Evolutionary conservation across 2,797 vertebrate species (phyloP).

Genomic region (Microctenopoma steveboyesi): DNA sequence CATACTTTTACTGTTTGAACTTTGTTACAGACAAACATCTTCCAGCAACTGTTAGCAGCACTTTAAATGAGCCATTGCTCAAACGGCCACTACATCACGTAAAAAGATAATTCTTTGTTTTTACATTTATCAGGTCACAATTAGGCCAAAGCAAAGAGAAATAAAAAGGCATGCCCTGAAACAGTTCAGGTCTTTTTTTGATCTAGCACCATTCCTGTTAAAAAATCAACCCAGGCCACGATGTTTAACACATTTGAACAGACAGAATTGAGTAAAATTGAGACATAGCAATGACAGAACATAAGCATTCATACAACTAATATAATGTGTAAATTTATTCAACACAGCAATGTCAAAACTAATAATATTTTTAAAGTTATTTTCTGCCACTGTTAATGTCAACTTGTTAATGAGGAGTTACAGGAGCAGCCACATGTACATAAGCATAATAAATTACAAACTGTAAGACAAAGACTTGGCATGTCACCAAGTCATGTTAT

Average conservation of each 20-base stretch:
- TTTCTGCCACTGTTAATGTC: conserved; percentile 39
- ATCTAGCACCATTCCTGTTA: background rate
- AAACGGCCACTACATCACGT: too few relatives aligned
- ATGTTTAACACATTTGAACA: background rate
- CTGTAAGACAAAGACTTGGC: conserved; percentile 19
- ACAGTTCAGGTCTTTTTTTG: too few relatives aligned
- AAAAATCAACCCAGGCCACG: background rate
- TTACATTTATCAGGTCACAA: too few relatives aligned
- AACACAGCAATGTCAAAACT: background rate
- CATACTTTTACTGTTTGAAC: too few relatives aligned
- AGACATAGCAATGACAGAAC: too few relatives aligned
- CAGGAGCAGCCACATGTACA: conserved; percentile 30
- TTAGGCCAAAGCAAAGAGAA: too few relatives aligned
- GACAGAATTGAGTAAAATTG: background rate
- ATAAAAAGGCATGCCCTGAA: too few relatives aligned
- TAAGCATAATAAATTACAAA: conserved; percentile 25
- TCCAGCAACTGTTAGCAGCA: too few relatives aligned
- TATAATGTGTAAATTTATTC: background rate
- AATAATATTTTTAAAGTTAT: background rate
- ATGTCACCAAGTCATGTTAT: conserved; percentile 18
- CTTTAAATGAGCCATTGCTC: too few relatives aligned
- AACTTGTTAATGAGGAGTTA: conserved; percentile 49
- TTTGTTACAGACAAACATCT: too few relatives aligned
- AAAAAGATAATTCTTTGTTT: too few relatives aligned
- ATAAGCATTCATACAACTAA: too few relatives aligned